These are phyloP conservation scores for Cyprinodon variegatus DNA, from an alignment of 2,113 vertebrate species.

Conservation along the genomic window DNA sequence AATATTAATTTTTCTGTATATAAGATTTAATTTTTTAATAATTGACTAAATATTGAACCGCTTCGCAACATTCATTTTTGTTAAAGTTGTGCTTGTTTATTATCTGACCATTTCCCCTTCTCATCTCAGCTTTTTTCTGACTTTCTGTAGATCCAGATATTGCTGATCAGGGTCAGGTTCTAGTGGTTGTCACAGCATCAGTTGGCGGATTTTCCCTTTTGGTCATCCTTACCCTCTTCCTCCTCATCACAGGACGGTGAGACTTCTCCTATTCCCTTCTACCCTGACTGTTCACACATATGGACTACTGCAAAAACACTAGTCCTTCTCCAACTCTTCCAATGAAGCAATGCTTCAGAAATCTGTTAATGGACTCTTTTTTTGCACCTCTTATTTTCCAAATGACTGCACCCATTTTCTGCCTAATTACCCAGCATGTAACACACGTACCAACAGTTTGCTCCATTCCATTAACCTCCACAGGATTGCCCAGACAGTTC, in stretches of 20 bases:
- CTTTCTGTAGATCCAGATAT: constrained; percentile 89
- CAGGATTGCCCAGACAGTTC: constrained; percentile 51
- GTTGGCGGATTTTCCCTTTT: constrained; percentile 96
- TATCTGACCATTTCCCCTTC: background rate
- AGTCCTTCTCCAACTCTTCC: constrained; percentile 44
- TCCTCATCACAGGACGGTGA: constrained; percentile 97
- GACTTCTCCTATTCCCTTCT: constrained; percentile 2
- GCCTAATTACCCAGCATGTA: constrained; percentile 79
- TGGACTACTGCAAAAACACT: background rate
- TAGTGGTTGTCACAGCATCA: constrained; percentile 94
- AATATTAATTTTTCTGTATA: too few relatives aligned
- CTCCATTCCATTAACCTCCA: constrained; percentile 69
- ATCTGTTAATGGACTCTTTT: constrained; percentile 68
- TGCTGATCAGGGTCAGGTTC: constrained; percentile 93
- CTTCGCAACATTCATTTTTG: background rate
- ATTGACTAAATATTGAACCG: background rate
- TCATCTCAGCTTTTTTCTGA: constrained; percentile 12
- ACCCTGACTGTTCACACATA: constrained; percentile 2
- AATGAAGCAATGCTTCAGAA: constrained; percentile 41
- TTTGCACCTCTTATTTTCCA: constrained; percentile 76
- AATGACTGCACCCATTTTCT: constrained; percentile 77
- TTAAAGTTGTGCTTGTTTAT: background rate
- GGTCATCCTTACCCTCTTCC: constrained; percentile 96
- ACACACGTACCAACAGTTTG: constrained; percentile 70
- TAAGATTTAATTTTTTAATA: background rate